Evolutionary conservation across 2,797 vertebrate genomes (phyloP).

Genomic region (Sarcophilus harrisii): DNA sequence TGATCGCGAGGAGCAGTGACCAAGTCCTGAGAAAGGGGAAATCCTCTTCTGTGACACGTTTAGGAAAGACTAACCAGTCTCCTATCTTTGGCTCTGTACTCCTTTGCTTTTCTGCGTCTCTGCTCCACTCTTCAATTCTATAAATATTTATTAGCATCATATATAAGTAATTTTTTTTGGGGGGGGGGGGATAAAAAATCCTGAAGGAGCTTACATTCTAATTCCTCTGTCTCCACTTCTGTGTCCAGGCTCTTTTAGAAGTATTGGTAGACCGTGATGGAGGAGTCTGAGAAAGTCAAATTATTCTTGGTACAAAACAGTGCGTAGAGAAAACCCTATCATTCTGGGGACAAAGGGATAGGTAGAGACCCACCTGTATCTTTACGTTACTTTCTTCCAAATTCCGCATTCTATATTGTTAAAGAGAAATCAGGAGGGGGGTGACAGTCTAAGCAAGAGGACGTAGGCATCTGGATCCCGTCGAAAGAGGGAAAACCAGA

Average conservation of each 20-base stretch:
- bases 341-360: not conserved
- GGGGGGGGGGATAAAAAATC: not conserved
- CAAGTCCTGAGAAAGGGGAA: not conserved
- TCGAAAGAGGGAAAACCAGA: not conserved
- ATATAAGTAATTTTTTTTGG: not conserved
- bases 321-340: not conserved
- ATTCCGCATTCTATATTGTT: not conserved
- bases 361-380: not conserved
- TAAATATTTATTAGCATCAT: not conserved
- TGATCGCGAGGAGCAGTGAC: not conserved
- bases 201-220: not conserved
- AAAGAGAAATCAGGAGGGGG: not conserved
- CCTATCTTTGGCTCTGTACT: not conserved
- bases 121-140: not conserved
- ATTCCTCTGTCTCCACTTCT: not conserved
- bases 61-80: not conserved
- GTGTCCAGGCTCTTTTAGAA: not conserved
- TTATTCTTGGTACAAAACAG: not conserved
- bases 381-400: not conserved
- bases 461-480: not conserved
- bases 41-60: not conserved
- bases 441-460: not conserved
- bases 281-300: not conserved
- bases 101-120: not conserved
- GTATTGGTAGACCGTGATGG: not conserved